Base-by-base conservation (phyloP, 2,888 invertebrate genomes). In the Drosophila rellima region DNA sequence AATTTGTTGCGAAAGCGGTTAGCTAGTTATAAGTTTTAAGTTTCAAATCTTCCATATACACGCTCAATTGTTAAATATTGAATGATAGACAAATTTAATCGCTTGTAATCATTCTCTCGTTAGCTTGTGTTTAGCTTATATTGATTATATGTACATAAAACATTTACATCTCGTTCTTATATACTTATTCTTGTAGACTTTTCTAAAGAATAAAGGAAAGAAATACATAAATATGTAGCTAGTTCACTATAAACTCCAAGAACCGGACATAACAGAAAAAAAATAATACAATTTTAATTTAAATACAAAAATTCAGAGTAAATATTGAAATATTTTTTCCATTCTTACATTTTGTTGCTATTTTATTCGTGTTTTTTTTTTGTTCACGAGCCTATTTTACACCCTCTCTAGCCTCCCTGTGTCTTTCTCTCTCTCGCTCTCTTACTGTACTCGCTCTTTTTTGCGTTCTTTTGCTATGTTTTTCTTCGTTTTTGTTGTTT, bases 401-500 rank as follows among this genome's bases (percentile, higher is more conserved):
- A 57, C 51, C 42, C 62, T 26, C n/a, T 51, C 44, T 15, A 18
- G 29, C n/a, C 45, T 29, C 48, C n/a, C n/a, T 7, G 39, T 26
- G 13, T 33, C 18, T 17, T 48, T 26, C 37, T 65, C 17, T 35
- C 17, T 45, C n/a, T 26, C 26, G 18, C 18, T 39, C 35, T 45
- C 40, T 23, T 15, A n/a, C 4, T 57, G 33, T 39, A 31, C n/a
- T 63, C 35, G 23, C 55, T 69, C 39, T 75, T 48, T 39, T 65
- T 50, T 57, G 42, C 65, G 65, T 68, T 63, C 51, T 68, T 82
- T 37, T 70, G 65, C 63, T 70, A 42, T 74, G 63, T 52, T 54
- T 75, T 74, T 17, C 52, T 55, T 55, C 51, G 47, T 17, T 23
- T 51, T 55, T 72, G 55, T 69, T 82, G 66, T 75, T 64, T 73